Base-by-base conservation (phyloP, 2,113 vertebrate species). In the Rhea americana region DNA sequence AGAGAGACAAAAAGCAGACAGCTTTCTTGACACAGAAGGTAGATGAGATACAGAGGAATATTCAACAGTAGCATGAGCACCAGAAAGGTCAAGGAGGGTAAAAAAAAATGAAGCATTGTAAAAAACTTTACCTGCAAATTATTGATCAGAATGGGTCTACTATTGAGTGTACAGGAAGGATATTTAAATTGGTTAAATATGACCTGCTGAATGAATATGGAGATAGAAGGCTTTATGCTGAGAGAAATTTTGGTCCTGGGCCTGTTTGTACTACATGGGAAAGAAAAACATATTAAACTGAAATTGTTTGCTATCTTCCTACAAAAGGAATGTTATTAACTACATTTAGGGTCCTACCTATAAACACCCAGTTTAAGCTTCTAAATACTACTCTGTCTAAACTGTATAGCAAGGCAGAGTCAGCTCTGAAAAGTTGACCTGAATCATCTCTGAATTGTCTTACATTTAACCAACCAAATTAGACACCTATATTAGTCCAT, bases 191-290 rank as follows among this genome's bases (percentile, higher is more conserved):
- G 0, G 15, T 83, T 93, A 68, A 91, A 86, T 63, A 61, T 39
- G 80, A 84, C 61, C 58, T 86, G 51, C 89, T 82, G 63, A 91
- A 73, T 37, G 92, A 89, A 8, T 26, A 51, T 6, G 1, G 91
- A 74, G 63, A 76, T 45, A 70, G 74, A 79, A 86, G n/a, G 74
- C 56, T 89, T 79, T 88, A 65, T 84, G 73, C 58, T 92, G 73
- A 90, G 53, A 94, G 77, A 48, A 89, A 82, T 35, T 43, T 93
- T 89, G 92, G 73, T 84, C 81, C 70, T 86, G 62, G 70, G 85
- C 90, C 92, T 45, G 45, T 81, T 88, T 86, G 28, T 91, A 83
- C 80, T 77, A 78, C 68, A 82, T 70, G 77, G 83, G 70, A 90
- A 89, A 79, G 70, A 89, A 93, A 91, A 68, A n/a, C 19, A 47